These are phyloP conservation scores for Silvanus unidentatus DNA, from an alignment of 2,888 invertebrate genomes.

Conservation along the genomic window DNA sequence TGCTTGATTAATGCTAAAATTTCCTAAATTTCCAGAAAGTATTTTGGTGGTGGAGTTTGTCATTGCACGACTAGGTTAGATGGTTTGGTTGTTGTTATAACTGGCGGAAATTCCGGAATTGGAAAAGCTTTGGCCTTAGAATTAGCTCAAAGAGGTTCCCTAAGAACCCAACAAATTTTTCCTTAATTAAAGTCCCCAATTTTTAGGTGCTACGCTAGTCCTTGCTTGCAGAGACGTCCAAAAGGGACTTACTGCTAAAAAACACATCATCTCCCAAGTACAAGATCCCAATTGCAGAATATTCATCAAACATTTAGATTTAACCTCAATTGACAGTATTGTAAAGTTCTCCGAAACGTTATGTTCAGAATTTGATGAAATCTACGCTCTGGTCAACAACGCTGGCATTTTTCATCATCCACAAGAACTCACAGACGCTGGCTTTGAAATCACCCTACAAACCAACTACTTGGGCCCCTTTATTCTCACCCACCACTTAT, in stretches of 20 bases:
- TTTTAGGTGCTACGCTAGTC: conserved; percentile 48
- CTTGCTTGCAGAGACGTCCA: conserved; percentile 51
- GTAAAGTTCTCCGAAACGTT: conserved; percentile 38
- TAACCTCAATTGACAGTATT: conserved; percentile 41
- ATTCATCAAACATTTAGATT: conserved; percentile 39
- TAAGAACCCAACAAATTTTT: not conserved
- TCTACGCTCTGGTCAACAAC: conserved; percentile 50
- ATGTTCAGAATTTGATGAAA: conserved; percentile 37
- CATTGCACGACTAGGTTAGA: conserved; percentile 38
- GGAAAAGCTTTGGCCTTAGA: conserved; percentile 53
- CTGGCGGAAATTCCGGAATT: conserved; percentile 56
- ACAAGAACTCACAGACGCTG: conserved; percentile 47
- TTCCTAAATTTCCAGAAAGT: conserved; percentile 30
- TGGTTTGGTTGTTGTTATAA: conserved; percentile 51
- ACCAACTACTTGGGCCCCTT: conserved; percentile 51
- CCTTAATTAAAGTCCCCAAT: not conserved
- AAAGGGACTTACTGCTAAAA: conserved; percentile 45
- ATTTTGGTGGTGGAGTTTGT: conserved; percentile 42
- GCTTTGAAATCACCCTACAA: conserved; percentile 52
- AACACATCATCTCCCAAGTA: conserved; percentile 39
- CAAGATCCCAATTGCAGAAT: conserved; percentile 30
- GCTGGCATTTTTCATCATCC: conserved; percentile 52
- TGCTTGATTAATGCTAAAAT: not conserved
- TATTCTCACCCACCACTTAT: conserved; percentile 47
- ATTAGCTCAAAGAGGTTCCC: conserved; percentile 47